These are phyloP conservation scores for Polydrusus tereticollis DNA, from an alignment of 2,888 invertebrate species.

Conservation along the genomic window DNA sequence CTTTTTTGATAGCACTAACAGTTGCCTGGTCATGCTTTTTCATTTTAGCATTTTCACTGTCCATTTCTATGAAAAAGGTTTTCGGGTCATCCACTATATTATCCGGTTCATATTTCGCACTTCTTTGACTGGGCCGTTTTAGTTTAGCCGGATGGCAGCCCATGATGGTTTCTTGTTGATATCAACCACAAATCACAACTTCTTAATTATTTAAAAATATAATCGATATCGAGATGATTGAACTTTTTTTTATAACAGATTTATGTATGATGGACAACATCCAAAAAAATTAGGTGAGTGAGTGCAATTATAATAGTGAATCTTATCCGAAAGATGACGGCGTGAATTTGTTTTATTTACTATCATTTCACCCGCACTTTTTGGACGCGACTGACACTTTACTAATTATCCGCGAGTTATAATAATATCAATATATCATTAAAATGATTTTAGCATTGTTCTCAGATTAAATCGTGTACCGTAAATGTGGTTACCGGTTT, in stretches of 20 bases:
- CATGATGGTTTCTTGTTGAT: conserved; percentile 23
- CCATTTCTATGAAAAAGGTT: neutral
- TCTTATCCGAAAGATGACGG: neutral
- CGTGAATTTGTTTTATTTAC: neutral
- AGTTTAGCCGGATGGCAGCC: conserved; percentile 27
- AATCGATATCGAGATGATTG: too few species aligned
- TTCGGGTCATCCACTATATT: too few species aligned
- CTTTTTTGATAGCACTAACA: conserved; percentile 71
- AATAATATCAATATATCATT: conserved; percentile 38
- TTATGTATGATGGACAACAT: neutral
- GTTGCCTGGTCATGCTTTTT: conserved; percentile 70
- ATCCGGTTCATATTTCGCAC: neutral
- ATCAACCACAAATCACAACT: too few species aligned
- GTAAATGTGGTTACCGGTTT: neutral
- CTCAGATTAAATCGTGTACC: neutral
- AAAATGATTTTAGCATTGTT: conserved; percentile 18
- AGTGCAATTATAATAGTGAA: neutral
- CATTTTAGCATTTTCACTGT: conserved; percentile 43
- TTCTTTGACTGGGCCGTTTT: neutral
- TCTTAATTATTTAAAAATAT: neutral
- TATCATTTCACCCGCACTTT: conserved; percentile 1
- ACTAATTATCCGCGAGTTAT: conserved; percentile 27
- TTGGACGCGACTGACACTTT: conserved; percentile 5
- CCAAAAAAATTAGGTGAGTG: neutral
- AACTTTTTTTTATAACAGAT: neutral